Evolutionary conservation across 2,888 invertebrate genomes (phyloP).

Genomic region (Slavum lentiscoides): DNA sequence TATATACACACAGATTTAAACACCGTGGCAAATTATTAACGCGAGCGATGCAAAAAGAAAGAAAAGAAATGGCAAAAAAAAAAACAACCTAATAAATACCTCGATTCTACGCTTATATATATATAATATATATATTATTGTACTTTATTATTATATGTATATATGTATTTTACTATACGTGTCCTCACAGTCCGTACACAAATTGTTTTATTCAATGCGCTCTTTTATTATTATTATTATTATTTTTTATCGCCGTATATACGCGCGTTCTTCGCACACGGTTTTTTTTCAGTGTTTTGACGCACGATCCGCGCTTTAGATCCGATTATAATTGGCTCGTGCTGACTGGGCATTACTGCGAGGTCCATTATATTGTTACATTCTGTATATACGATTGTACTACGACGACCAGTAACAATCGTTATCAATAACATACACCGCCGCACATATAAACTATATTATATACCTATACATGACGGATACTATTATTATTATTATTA

Average conservation of each 20-base stretch:
- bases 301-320: slow-evolving; percentile 50
- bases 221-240: slow-evolving; percentile 6
- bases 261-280: slow-evolving; percentile 35
- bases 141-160: neutral
- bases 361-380: too few relatives aligned
- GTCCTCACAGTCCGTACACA: neutral
- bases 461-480: too few relatives aligned
- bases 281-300: slow-evolving; percentile 22
- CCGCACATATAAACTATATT: neutral
- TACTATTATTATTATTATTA: slow-evolving; percentile 1
- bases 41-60: slow-evolving; percentile 12
- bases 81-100: slow-evolving; percentile 33
- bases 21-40: slow-evolving; percentile 31
- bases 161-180: neutral
- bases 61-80: slow-evolving; percentile 12
- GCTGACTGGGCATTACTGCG: slow-evolving; percentile 41
- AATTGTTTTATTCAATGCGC: slow-evolving; percentile 26
- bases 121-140: neutral
- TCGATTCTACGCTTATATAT: neutral
- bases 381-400: neutral
- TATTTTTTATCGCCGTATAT: neutral
- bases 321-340: slow-evolving; percentile 51
- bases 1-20: neutral
- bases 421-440: slow-evolving; percentile 23
- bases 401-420: neutral